Percentiles rank a stretch among this genome's conserved stretches.
These are phyloP conservation scores for Sander vitreus DNA, from an alignment of 2,113 vertebrate species.

Conservation along the genomic window DNA sequence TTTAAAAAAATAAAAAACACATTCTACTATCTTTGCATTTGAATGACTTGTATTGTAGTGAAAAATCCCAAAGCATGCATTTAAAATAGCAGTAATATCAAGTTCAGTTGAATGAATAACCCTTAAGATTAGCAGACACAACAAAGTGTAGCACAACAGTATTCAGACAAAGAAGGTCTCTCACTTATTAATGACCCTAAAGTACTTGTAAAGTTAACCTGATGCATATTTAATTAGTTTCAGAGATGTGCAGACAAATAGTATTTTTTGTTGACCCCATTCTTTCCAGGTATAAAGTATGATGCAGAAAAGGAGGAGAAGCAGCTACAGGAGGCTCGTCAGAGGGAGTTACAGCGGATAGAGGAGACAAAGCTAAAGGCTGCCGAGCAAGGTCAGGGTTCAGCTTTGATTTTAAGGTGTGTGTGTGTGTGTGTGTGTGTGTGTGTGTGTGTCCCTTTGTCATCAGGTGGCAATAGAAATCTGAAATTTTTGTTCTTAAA, in stretches of 20 bases:
- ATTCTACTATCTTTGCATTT: neutral
- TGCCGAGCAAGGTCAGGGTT: conserved; percentile 89
- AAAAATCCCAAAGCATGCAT: neutral
- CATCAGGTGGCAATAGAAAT: neutral
- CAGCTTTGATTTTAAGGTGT: neutral
- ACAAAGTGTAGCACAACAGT: neutral
- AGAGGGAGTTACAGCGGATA: conserved; percentile 94
- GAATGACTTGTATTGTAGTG: neutral
- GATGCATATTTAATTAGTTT: neutral
- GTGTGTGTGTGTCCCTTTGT: neutral
- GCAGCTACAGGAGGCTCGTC: conserved; percentile 92
- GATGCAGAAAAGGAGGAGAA: conserved; percentile 95
- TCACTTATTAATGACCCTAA: conserved; percentile 22
- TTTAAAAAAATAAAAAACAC: neutral
- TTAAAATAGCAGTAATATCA: neutral
- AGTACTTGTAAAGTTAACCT: neutral
- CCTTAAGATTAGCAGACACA: neutral
- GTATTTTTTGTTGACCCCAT: neutral
- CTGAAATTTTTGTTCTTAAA: neutral
- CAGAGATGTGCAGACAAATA: neutral
- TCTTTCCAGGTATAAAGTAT: conserved; percentile 92
- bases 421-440: conserved; percentile 3
- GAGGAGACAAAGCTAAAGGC: conserved; percentile 96
- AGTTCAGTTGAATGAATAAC: neutral
- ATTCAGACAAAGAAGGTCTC: neutral